Evolutionary conservation across 2,888 invertebrate species (phyloP).

Genomic region (Pachymerium ferrugineum): DNA sequence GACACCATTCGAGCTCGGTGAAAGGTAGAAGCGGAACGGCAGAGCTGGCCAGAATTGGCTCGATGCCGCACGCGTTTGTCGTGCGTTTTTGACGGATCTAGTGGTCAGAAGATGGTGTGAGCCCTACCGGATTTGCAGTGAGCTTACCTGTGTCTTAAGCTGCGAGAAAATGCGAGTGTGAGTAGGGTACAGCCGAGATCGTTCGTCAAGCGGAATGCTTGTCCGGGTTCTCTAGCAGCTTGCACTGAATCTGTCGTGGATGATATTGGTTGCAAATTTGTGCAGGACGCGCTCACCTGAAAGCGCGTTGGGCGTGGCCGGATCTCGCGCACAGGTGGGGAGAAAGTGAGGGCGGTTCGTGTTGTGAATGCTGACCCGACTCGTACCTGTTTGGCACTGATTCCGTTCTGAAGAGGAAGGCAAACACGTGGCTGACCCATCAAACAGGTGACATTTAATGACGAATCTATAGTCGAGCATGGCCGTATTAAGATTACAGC

Average conservation of each 20-base stretch:
- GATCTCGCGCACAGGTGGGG: constrained; percentile 11
- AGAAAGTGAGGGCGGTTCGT: neutral
- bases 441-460: constrained; percentile 27
- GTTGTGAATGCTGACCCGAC: neutral
- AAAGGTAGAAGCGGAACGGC: constrained; percentile 12
- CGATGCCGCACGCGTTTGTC: constrained; percentile 16
- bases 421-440: constrained; percentile 24
- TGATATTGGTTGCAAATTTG: constrained; percentile 18
- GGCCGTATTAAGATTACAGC: too few species aligned
- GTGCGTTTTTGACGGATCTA: neutral
- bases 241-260: constrained; percentile 3
- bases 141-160: neutral
- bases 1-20: neutral
- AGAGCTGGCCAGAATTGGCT: neutral
- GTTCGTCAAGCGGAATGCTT: neutral
- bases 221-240: neutral
- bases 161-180: neutral
- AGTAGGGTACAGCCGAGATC: neutral
- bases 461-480: too few species aligned
- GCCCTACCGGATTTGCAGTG: neutral
- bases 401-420: neutral
- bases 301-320: constrained; percentile 22
- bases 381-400: neutral
- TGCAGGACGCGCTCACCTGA: constrained; percentile 27
- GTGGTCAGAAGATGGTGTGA: constrained; percentile 15